Base-by-base conservation (phyloP, 2,888 invertebrate genomes). In the Coenonympha glycerion region DNA sequence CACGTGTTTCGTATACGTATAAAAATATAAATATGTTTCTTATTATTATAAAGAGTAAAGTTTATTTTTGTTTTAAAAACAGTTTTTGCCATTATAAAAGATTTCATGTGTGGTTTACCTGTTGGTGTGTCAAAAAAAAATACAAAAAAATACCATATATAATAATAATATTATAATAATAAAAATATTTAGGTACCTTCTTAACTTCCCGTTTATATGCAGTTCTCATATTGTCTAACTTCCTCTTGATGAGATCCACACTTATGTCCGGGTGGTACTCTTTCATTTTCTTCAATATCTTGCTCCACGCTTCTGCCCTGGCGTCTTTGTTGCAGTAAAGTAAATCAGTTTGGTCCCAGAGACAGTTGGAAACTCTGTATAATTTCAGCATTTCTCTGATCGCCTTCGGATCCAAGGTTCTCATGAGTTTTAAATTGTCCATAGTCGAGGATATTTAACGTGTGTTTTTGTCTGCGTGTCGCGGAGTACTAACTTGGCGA, bases 311-410 rank as follows among this genome's bases (percentile, higher is more conserved):
- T 9, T 53, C 36, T 5, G 48, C 53, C 18, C 62, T 52, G 1
- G 54, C 54, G 22, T 57, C 57, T 30, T 48, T 55, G 9, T 58
- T 62, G 1, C 22, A 39, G 28, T 66, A 66, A 2, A 49, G n/a
- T 11, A 49, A 22, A 34, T 63, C 46, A 4, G 42, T 55, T 33
- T 51, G 59, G 41, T 65, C 59, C 65, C 66, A 66, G 3, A 64
- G 55, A 30, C 60, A 61, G 1, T 60, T 57, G 4, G 48, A 57
- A n/a, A 51, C 52, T 57, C 57, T 61, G 34, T 62, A 65, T 3
- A 61, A n/a, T 24, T 49, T 41, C 2, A 64, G 15, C 8, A 65
- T 47, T 30, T 64, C 57, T 3, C 40, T 51, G 8, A 65, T 37
- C 8, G 53, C 30, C 15, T 44, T 15, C 36, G 49, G 56, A 44